phyloP scores from a whole-genome alignment of 2,888 invertebrate species.

The Caenorhabditis doughertyi region DNA sequence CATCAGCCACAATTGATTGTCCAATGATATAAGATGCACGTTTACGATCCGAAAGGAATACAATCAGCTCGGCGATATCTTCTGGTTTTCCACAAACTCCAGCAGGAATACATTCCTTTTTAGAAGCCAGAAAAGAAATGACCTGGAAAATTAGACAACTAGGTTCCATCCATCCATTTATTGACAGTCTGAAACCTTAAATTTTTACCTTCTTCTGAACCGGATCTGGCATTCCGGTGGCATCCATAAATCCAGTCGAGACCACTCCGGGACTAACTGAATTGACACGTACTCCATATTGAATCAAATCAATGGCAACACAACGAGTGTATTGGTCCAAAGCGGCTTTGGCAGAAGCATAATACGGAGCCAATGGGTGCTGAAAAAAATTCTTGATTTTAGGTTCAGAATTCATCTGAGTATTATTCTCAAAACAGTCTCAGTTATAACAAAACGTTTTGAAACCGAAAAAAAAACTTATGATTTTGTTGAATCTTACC shows the following conservation, averaged over 20 bases:
- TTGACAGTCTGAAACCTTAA: neutral
- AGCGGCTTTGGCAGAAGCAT: constrained; percentile 5
- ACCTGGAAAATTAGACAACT: neutral
- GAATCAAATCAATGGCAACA: constrained; percentile 33
- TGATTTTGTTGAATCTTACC: constrained; percentile 6
- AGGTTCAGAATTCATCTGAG: too few species aligned
- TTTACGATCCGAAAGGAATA: constrained; percentile 14
- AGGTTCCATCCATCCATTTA: neutral
- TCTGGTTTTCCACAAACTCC: constrained; percentile 18
- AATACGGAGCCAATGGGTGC: constrained; percentile 6
- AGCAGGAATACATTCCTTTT: constrained; percentile 14
- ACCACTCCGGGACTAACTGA: constrained; percentile 49
- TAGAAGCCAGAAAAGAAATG: neutral
- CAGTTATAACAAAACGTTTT: neutral
- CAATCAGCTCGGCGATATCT: constrained; percentile 18
- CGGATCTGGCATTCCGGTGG: constrained; percentile 33
- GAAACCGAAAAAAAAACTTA: neutral
- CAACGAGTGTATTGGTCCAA: constrained; percentile 21
- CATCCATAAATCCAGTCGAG: constrained; percentile 26
- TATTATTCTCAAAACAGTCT: too few species aligned
- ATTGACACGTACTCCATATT: constrained; percentile 53
- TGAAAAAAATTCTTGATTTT: neutral
- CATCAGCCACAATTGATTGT: constrained; percentile 24
- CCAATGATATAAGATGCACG: constrained; percentile 21
- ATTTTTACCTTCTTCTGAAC: neutral